Evolutionary conservation across 2,113 vertebrate species (phyloP).

Genomic region (Thunnus maccoyii): DNA sequence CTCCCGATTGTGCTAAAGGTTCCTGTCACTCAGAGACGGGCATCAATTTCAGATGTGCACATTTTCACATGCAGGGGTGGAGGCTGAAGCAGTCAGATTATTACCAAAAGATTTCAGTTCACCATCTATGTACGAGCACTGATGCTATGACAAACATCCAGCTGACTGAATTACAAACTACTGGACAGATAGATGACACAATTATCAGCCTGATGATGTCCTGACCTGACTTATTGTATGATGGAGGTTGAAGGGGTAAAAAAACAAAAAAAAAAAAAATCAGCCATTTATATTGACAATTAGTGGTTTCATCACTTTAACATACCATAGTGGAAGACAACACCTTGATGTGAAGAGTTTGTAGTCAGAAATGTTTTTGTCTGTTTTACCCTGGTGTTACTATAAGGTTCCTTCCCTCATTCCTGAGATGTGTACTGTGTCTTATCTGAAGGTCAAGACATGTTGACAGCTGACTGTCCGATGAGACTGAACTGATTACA

Average conservation of each 20-base stretch:
- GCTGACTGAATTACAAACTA: not conserved
- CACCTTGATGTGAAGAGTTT: not conserved
- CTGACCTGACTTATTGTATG: not conserved
- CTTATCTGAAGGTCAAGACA: not conserved
- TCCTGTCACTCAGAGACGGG: not conserved
- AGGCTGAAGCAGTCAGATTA: not conserved
- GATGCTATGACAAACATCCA: not conserved
- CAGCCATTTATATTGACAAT: no score
- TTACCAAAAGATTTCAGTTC: not conserved
- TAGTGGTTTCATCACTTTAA: not conserved
- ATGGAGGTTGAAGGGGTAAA: no score
- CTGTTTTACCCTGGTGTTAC: not conserved
- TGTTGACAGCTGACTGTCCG: not conserved
- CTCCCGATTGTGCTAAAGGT: no score
- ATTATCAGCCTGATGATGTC: not conserved
- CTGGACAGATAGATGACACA: not conserved
- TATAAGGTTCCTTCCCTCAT: not conserved
- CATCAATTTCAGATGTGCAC: not conserved
- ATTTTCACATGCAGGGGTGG: not conserved
- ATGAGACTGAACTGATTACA: not conserved
- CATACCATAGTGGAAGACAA: constrained; percentile 60
- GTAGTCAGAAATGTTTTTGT: not conserved
- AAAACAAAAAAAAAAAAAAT: no score
- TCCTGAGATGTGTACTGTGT: constrained; percentile 18
- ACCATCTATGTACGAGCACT: not conserved